phyloP scores from a whole-genome alignment of 2,113 vertebrate species.

The Egretta garzetta region DNA sequence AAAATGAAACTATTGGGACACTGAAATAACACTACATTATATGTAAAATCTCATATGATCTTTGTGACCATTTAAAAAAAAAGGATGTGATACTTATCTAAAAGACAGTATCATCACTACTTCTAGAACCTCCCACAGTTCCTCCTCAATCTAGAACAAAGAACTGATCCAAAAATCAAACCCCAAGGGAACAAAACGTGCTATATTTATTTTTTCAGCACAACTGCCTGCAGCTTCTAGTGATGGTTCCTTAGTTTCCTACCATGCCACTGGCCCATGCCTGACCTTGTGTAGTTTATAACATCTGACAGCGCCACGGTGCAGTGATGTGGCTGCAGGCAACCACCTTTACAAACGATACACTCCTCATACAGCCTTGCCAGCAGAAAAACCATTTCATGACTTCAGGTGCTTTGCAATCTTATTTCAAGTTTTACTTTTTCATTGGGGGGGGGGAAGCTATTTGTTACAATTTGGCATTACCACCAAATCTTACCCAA shows the following conservation, averaged over 20 bases:
- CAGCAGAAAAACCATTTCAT: background rate
- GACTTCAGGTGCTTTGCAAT: background rate
- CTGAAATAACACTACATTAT: background rate
- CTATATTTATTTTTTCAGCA: background rate
- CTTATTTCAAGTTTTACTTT: background rate
- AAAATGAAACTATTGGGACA: background rate
- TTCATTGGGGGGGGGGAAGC: background rate
- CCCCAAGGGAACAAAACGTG: background rate
- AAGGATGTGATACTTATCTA: rapidly evolving
- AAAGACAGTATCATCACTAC: background rate
- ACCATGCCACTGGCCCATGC: background rate
- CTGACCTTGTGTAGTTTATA: background rate
- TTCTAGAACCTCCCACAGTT: background rate
- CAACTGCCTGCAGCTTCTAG: background rate
- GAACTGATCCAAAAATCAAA: background rate
- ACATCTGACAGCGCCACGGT: background rate
- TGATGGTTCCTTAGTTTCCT: background rate
- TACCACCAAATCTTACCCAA: background rate
- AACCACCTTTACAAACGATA: background rate
- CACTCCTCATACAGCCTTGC: background rate
- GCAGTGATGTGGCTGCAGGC: background rate
- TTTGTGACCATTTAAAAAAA: background rate
- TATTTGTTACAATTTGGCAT: background rate
- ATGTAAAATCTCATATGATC: background rate
- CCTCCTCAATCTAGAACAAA: background rate